Base-by-base conservation (phyloP, 2,888 invertebrate genomes). In the Rhamnusium bicolor region DNA sequence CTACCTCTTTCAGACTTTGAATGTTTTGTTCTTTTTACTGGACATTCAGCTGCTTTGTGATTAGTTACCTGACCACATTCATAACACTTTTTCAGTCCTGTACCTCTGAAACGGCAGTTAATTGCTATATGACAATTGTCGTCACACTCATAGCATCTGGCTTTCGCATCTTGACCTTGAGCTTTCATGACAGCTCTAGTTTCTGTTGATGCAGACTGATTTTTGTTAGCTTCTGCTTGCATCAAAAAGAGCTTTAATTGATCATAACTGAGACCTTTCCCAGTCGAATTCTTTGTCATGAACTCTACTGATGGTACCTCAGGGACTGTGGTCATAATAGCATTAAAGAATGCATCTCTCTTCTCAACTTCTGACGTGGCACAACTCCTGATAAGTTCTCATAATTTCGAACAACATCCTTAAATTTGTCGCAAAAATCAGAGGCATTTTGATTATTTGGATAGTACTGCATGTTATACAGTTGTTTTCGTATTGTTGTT, bases 391-490 rank as follows among this genome's bases (percentile, higher is more conserved):
- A 53, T 21, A 19, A 18, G 21, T 53, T 53, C 19, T 53, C 51
- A 51, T 51, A 51, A 14, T 51, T 51, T 51, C 53, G 18, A 19
- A 53, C 18, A 8, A 53, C 18, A 19, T 53, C 53, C 18, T 53
- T 19, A 21, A 53, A 53, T 19, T 21, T 53, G 19, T 53, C 53
- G 19, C 53, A 53, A 53, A 53, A 53, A 19, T 53, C 19, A 53
- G 53, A 53, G 19, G 53, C 53, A 4, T 18, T 53, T 66, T 16
- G 14, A 29, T n/a, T 66, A 27, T 32, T 51, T 29, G 40, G 66
- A 53, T 51, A 27, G 16, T 29, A 66, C 29, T 66, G 51, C 53
- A 66, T 8, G 10, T 32, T 27, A n/a, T 66, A 66, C 51, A 66
- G 18, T 40, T 66, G 51, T 53, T 51, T 66, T 53, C 66, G 51